These are phyloP conservation scores for roundworm (Caenorhabditis elegans) DNA, from an alignment of 1,140 invertebrate species.

Conservation along the genomic window DNA sequence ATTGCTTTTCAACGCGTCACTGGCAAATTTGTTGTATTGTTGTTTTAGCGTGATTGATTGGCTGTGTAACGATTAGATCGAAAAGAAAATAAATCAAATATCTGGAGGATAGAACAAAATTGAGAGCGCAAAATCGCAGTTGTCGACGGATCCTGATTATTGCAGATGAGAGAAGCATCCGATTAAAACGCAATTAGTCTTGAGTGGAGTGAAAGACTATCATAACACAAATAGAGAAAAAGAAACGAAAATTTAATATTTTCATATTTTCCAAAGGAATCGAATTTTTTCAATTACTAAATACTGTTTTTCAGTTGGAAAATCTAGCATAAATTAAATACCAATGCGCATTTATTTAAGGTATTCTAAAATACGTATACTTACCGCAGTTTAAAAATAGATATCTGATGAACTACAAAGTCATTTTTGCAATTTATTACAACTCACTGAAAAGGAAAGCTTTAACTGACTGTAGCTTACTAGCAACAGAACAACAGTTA, in stretches of 20 bases:
- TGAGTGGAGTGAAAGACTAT: neutral
- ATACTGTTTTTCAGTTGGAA: too few species aligned
- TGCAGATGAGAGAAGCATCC: neutral
- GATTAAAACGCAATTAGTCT: neutral
- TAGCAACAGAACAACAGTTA: too few species aligned
- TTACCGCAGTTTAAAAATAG: too few species aligned
- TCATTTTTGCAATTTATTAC: too few species aligned
- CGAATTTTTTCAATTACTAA: too few species aligned
- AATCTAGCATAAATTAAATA: too few species aligned
- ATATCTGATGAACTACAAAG: too few species aligned
- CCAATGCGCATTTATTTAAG: too few species aligned
- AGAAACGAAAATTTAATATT: neutral
- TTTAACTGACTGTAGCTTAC: too few species aligned
- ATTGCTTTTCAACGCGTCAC: conserved; percentile 25
- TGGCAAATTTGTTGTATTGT: conserved; percentile 29
- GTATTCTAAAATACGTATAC: too few species aligned
- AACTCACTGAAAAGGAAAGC: too few species aligned
- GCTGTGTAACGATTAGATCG: conserved; percentile 24
- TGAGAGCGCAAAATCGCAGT: neutral
- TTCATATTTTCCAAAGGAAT: too few species aligned
- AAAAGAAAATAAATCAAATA: conserved; percentile 27
- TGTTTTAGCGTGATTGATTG: conserved; percentile 28
- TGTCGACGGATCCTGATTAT: conserved; percentile 5
- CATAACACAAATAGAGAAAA: neutral
- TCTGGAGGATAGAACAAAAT: neutral